Evolutionary conservation across 2,113 vertebrate genomes (phyloP).

Genomic region (Cyphomyrus plagiostoma): DNA sequence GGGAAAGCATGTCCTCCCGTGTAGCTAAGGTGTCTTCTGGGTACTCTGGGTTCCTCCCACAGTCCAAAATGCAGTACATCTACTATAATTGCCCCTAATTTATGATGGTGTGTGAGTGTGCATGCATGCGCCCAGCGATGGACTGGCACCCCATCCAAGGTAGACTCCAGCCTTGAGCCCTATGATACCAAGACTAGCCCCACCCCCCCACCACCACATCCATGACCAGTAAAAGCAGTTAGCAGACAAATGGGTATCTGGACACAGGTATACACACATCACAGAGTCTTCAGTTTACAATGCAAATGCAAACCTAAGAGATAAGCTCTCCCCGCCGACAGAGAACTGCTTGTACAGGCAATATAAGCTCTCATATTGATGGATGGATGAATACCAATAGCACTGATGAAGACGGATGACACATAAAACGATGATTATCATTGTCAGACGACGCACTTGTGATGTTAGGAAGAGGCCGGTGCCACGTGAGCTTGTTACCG

Average conservation of each 20-base stretch:
- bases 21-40: neutral
- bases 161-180: neutral
- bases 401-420: neutral
- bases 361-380: neutral
- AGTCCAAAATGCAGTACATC: neutral
- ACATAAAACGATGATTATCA: neutral
- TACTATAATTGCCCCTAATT: neutral
- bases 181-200: neutral
- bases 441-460: neutral
- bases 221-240: neutral
- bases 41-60: neutral
- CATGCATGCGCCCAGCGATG: neutral
- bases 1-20: neutral
- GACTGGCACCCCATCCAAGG: neutral
- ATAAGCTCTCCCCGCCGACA: neutral
- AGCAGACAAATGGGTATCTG: neutral
- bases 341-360: neutral
- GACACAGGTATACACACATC: neutral
- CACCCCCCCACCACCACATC: neutral
- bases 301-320: neutral
- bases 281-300: neutral
- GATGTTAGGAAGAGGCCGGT: neutral
- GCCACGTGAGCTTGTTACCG: neutral
- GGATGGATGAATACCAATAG: neutral
- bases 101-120: neutral